Conservation (phyloP, 2,113 vertebrate species). For the Actenoides lindsayi region DNA sequence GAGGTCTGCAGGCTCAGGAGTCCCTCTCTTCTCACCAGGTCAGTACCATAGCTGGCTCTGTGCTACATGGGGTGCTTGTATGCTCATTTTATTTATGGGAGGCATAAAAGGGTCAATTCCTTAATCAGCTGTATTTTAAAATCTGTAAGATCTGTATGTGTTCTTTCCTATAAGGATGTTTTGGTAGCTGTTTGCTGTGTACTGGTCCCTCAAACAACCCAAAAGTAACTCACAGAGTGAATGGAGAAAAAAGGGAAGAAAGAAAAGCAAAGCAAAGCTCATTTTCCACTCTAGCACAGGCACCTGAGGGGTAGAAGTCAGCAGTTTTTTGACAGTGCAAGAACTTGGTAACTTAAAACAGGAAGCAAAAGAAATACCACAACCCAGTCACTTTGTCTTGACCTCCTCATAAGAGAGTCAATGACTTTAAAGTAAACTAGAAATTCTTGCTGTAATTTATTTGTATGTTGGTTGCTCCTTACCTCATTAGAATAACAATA, state of each 20-base stretch:
- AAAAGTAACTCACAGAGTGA: not conserved
- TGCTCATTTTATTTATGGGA: not conserved
- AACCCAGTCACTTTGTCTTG: slow-evolving; percentile 51
- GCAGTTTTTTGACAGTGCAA: not conserved
- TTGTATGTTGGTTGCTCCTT: not conserved
- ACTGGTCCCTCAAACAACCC: not conserved
- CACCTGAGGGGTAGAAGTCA: slow-evolving; percentile 48
- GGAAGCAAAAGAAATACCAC: slow-evolving; percentile 37
- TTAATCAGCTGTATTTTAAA: not conserved
- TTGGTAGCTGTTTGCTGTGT: not conserved
- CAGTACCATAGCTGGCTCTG: not conserved
- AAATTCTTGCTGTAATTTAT: slow-evolving; percentile 33
- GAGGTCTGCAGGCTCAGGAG: not conserved
- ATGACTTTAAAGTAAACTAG: slow-evolving; percentile 33
- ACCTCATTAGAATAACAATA: slow-evolving; percentile 16
- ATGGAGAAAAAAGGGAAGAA: not conserved
- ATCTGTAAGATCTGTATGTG: not conserved
- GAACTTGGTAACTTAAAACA: slow-evolving; percentile 53
- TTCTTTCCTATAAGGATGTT: not conserved
- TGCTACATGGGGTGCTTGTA: rapidly evolving
- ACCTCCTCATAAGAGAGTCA: slow-evolving; percentile 27
- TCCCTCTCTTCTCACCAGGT: not conserved
- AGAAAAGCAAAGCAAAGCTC: not conserved
- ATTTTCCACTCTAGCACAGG: slow-evolving; percentile 30
- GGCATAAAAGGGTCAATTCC: not conserved